Evolutionary conservation across 2,888 invertebrate species (phyloP), one percentile per base, ranked within the genome.

Genomic region (Ypsolopha sequella): DNA sequence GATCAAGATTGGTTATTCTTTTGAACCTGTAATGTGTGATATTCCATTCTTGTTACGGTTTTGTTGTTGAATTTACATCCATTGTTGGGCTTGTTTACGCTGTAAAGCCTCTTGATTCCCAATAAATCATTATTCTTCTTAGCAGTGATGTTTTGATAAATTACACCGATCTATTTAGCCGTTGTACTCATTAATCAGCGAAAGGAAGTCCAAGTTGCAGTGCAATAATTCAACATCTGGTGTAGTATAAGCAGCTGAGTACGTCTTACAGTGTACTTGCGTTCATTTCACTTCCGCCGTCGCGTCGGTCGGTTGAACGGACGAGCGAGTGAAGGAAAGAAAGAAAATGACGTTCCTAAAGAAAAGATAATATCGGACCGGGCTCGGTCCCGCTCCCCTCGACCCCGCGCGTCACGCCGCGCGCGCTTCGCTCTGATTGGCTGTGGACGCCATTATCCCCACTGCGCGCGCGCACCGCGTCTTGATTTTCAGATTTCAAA

Each of bases 401-500:
- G 48, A 46, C 57, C 52, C 54, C 54, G 56, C 73, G 64, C 68
- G 69, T 68, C 71, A 68, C 71, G 67, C 72, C 68, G 70, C 68
- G 75, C 77, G 76, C 79, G 74, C 77, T 79, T 79, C 61, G 61
- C 45, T 51, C 51, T 62, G 55, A 82, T 80, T 81, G 85, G 85
- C 58, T 58, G 60, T 58, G 56, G 54, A 61, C 61, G 61, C 65
- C 59, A 63, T 55, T 57, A 56, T 53, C 59, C 56, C 68, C 65
- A 70, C 71, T 64, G 64, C 66, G 63, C 76, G 77, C 76, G 69
- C 74, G 78, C 80, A 76, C 82, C 75, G 82, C 82, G 85, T 84
- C 84, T 80, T 78, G 72, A 73, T 76, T 75, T 70, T 68, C 76
- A 80, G 81, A 85, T 86, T 87, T 87, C 69, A 87, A 87, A 87